Percentiles rank a stretch among this genome's conserved stretches.
Conservation (phyloP, 2,113 vertebrate species). For the Gymnocephalus cernua region DNA sequence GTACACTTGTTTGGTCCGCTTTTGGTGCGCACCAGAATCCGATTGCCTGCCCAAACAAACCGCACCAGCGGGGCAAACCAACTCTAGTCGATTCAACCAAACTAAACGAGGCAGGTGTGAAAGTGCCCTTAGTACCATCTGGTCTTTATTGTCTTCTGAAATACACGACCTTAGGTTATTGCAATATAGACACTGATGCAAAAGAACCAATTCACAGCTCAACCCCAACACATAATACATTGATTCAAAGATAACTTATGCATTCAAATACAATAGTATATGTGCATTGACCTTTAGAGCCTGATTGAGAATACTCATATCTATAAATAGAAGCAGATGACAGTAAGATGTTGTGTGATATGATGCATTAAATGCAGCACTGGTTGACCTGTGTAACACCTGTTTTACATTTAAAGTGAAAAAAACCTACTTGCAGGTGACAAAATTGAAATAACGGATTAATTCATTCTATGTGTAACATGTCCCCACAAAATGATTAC, state of each 20-base stretch:
- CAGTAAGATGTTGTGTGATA: neutral
- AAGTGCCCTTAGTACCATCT: slow-evolving; percentile 23
- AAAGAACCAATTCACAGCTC: slow-evolving; percentile 6
- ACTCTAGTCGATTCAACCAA: too few relatives aligned
- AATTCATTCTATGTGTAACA: slow-evolving; percentile 30
- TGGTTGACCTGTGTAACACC: slow-evolving; percentile 5
- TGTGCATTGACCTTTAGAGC: neutral
- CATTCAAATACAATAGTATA: neutral
- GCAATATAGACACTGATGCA: neutral
- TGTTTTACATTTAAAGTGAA: slow-evolving; percentile 56
- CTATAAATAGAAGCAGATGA: neutral
- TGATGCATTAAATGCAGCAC: slow-evolving; percentile 11
- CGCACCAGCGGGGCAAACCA: too few relatives aligned
- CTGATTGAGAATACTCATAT: neutral
- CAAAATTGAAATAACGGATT: slow-evolving; percentile 13
- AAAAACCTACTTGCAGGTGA: slow-evolving; percentile 23
- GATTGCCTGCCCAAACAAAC: too few relatives aligned
- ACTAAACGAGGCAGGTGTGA: too few relatives aligned
- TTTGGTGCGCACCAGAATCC: too few relatives aligned
- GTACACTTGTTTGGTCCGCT: too few relatives aligned
- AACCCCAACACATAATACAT: slow-evolving; percentile 17
- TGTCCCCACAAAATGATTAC: slow-evolving; percentile 27
- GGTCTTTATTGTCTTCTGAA: slow-evolving; percentile 39
- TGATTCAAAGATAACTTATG: slow-evolving; percentile 6
- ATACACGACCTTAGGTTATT: slow-evolving; percentile 15